Conservation (phyloP, 2,888 invertebrate species). For the Eupithecia insigniata region DNA sequence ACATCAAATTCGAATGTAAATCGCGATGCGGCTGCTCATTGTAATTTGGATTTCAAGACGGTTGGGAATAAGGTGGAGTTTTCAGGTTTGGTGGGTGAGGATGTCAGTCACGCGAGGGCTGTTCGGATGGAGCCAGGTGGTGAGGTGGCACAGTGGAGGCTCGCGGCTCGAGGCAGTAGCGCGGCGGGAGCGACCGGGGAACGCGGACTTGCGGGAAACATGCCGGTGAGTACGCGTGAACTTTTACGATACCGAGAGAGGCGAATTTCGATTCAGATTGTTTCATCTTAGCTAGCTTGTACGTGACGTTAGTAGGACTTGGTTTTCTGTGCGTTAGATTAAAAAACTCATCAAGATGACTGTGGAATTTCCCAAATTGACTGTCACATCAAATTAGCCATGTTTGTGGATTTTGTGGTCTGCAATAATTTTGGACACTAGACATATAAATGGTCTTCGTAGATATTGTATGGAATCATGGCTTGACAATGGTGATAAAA, state of each 20-base stretch:
- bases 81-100: slow-evolving; percentile 54
- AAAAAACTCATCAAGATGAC: background rate
- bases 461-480: too few relatives aligned
- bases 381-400: background rate
- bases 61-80: slow-evolving; percentile 58
- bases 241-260: slow-evolving; percentile 13
- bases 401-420: background rate
- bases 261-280: background rate
- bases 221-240: slow-evolving; percentile 71
- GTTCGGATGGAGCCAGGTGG: slow-evolving; percentile 78
- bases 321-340: background rate
- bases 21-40: slow-evolving; percentile 49
- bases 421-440: background rate
- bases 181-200: slow-evolving; percentile 71
- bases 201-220: slow-evolving; percentile 69
- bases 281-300: background rate
- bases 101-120: slow-evolving; percentile 76
- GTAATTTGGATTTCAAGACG: slow-evolving; percentile 52
- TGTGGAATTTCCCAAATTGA: background rate
- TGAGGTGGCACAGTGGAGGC: slow-evolving; percentile 78
- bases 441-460: background rate
- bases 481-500: background rate
- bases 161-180: slow-evolving; percentile 72
- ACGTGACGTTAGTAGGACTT: background rate
- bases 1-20: slow-evolving; percentile 78